Evolutionary conservation across 1,140 invertebrate species (phyloP).

Genomic region (Whitmania pigra): DNA sequence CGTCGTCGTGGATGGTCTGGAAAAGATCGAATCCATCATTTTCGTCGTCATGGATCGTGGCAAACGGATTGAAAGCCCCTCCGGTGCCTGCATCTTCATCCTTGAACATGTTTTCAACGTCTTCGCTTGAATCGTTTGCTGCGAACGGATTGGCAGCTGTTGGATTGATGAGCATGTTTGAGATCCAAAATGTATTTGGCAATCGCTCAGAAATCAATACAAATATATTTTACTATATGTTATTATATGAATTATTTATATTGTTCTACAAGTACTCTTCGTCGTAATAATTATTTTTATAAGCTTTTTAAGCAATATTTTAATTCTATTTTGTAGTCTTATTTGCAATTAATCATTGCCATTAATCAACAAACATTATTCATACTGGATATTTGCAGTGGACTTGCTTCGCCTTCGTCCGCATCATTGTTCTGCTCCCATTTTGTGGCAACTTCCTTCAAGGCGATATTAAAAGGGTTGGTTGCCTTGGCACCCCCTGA

Average conservation of each 20-base stretch:
- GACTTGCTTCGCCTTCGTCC: background rate
- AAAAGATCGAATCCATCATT: slow-evolving; percentile 23
- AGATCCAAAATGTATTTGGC: no score
- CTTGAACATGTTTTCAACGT: background rate
- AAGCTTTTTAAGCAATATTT: background rate
- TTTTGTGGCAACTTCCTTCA: slow-evolving; percentile 12
- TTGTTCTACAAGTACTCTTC: background rate
- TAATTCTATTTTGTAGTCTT: background rate
- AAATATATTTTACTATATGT: no score
- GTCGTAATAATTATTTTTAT: background rate
- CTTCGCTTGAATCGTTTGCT: background rate
- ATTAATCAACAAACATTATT: no score
- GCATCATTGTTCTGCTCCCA: background rate
- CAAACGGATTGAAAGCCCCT: slow-evolving; percentile 30
- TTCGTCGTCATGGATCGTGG: slow-evolving; percentile 24
- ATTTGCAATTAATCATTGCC: no score
- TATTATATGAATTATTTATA: no score
- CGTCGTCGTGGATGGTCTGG: slow-evolving; percentile 26
- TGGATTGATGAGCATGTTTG: background rate
- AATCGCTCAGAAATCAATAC: no score
- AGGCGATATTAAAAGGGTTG: slow-evolving; percentile 22
- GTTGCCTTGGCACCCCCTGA: background rate
- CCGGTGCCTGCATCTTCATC: background rate
- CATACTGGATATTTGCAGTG: background rate
- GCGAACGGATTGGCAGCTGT: slow-evolving; percentile 1